Conservation (phyloP, 2,888 invertebrate genomes). For the Pyrgus malvae region DNA sequence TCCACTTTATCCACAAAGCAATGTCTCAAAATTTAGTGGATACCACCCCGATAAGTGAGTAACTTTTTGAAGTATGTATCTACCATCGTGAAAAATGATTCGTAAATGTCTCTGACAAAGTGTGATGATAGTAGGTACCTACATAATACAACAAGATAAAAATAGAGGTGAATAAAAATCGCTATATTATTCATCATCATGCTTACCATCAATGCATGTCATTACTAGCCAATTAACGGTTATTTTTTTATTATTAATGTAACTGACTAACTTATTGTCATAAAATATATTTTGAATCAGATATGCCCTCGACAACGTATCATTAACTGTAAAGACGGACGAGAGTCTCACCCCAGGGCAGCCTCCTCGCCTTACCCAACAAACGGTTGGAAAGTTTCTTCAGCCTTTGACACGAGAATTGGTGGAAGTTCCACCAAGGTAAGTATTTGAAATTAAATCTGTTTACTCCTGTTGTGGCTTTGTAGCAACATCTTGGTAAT, state of each 20-base stretch:
- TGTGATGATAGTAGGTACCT: no score
- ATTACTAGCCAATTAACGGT: no score
- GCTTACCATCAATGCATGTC: no score
- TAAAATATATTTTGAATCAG: constrained; percentile 37
- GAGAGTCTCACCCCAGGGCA: constrained; percentile 62
- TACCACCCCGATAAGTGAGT: constrained; percentile 62
- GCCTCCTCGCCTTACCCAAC: constrained; percentile 73
- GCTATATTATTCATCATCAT: no score
- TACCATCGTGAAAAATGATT: not conserved
- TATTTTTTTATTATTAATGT: no score
- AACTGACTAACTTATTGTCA: no score
- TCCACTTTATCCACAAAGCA: constrained; percentile 51
- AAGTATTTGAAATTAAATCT: not conserved
- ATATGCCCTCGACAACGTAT: constrained; percentile 49
- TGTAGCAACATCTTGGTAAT: no score
- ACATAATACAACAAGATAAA: no score
- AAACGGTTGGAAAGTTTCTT: constrained; percentile 65
- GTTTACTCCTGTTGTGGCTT: not conserved
- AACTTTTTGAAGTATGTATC: not conserved
- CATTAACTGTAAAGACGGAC: constrained; percentile 52
- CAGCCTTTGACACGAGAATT: constrained; percentile 67
- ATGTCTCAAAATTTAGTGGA: constrained; percentile 59
- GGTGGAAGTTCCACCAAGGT: constrained; percentile 59
- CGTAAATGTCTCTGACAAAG: no score
- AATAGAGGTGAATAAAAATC: no score